Base-by-base conservation (phyloP, 2,113 vertebrate genomes). In the Astur gentilis region DNA sequence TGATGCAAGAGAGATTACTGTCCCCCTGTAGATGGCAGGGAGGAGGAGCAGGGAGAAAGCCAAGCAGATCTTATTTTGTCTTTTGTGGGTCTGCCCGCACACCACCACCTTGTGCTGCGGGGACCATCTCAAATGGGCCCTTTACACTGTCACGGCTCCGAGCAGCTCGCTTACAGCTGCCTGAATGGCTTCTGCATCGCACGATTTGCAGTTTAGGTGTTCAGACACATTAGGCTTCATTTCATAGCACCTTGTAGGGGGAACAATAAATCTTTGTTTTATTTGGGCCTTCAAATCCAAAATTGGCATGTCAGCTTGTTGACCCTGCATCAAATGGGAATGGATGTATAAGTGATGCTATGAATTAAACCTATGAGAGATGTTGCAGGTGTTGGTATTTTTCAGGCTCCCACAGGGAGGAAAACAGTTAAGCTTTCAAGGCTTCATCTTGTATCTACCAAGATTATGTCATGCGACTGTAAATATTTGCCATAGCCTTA, bases 211-310 rank as follows among this genome's bases (percentile, higher is more conserved):
- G 49, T 7, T 29, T 31, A 2, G 72, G 3, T 49, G 27, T 65
- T n/a, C n/a, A 50, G 81, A 31, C 20, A 11, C 60, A 10, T 70
- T 32, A 44, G 65, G 76, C 60, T 87, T 92, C 45, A 27, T 86
- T 91, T 82, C 70, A 40, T 47, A 40, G 22, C 15, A 31, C 16
- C 20, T 61, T n/a, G 50, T 20, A 34, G 75, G 26, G 36, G 73
- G 38, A 85, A 67, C 70, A 44, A 29, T 95, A 76, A 65, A 66
- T 96, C 67, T 77, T 42, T 40, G 21, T 67, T 97, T 94, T 83
- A 75, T 88, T 92, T 83, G 38, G 70, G 79, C 66, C 54, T 89
- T 91, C 70, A 64, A 73, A 93, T 45, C 62, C 57, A 60, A 72
- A 87, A 70, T 57, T 45, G 90, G 69, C 75, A 26, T 10, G 34